A percentile compares a stretch with the other conserved stretches of the same genome.
Conservation (phyloP, 2,113 vertebrate species). For the Enhydra lutris region DNA sequence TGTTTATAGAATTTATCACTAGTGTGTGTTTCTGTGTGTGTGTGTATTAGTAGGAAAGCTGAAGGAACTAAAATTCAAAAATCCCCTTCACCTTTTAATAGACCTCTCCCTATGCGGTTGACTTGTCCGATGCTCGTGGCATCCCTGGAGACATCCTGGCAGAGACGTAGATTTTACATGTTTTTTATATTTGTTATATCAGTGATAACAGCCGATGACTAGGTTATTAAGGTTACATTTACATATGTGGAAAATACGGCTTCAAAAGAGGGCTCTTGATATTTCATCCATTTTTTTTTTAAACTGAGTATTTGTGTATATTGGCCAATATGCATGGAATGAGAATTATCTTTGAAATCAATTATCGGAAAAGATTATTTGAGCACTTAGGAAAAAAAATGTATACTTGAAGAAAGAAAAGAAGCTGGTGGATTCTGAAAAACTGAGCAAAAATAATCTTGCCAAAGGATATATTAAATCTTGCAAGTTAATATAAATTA, state of each 20-base stretch:
- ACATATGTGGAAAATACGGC: not conserved
- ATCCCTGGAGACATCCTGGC: not conserved
- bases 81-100: not conserved
- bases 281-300: not conserved
- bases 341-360: not conserved
- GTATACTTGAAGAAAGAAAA: not conserved
- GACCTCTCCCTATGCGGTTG: not conserved
- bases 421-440: not conserved
- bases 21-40: not conserved
- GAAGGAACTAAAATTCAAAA: not conserved
- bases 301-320: not conserved
- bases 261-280: not conserved
- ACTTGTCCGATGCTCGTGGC: not conserved
- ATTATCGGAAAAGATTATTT: slow-evolving; percentile 34
- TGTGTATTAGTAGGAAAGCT: not conserved
- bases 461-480: not conserved
- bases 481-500: not conserved
- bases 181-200: not conserved
- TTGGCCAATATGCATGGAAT: not conserved
- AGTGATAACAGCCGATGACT: not conserved
- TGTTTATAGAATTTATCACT: slow-evolving; percentile 32
- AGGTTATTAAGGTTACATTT: slow-evolving; percentile 7
- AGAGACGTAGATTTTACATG: not conserved
- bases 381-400: not conserved
- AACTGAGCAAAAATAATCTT: not conserved